A percentile compares a stretch with the other conserved stretches of the same genome.
These are phyloP conservation scores for Pogonus chalceus DNA, from an alignment of 1,140 invertebrate species.

Conservation along the genomic window DNA sequence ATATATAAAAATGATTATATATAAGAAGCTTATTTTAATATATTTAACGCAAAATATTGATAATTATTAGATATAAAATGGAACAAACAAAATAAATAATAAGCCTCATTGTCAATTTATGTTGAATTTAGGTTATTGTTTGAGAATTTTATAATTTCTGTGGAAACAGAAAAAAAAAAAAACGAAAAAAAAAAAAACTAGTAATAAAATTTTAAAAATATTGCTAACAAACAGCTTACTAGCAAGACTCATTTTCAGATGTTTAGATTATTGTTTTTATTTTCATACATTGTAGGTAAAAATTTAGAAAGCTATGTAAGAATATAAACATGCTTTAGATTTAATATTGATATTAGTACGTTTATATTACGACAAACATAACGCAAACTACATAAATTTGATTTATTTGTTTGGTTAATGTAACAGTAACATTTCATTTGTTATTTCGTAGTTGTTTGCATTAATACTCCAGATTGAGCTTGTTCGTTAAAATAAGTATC, in stretches of 20 bases:
- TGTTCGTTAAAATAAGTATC: too few species aligned
- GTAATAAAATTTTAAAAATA: too few species aligned
- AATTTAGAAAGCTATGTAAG: background rate
- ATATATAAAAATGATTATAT: background rate
- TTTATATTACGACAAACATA: background rate
- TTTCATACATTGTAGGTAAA: background rate
- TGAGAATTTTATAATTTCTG: too few species aligned
- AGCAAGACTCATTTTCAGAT: background rate
- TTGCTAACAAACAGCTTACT: background rate
- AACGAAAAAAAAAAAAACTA: too few species aligned
- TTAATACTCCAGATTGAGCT: too few species aligned
- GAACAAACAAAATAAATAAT: too few species aligned
- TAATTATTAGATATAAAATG: background rate
- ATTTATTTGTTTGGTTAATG: too few species aligned
- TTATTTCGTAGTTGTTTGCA: too few species aligned
- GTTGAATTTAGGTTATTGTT: too few species aligned
- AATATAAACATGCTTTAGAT: constrained; percentile 2
- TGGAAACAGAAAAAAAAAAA: too few species aligned
- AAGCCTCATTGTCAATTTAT: too few species aligned
- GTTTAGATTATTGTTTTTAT: background rate
- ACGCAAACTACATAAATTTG: background rate
- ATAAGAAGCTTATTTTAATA: background rate
- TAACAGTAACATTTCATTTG: too few species aligned
- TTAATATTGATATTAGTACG: background rate
- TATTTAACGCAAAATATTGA: background rate